Percentiles rank a stretch among this genome's conserved stretches.
Evolutionary conservation across 2,888 invertebrate species (phyloP).

Genomic region (Ditula angustiorana): DNA sequence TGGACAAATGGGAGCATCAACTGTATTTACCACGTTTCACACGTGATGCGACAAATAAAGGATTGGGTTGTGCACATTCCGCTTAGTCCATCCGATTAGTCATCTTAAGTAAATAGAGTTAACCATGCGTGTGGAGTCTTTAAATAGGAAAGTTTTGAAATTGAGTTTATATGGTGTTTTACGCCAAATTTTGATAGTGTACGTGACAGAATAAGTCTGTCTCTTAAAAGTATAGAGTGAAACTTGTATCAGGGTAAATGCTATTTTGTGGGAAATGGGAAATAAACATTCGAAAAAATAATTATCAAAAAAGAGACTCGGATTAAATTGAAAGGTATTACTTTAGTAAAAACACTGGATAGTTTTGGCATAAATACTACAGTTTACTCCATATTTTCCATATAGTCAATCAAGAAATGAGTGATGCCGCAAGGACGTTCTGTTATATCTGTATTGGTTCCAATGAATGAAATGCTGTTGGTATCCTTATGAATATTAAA

Average conservation of each 20-base stretch:
- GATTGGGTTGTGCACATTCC: neutral
- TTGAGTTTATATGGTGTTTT: neutral
- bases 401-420: neutral
- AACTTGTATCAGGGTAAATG: no score
- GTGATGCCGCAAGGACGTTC: neutral
- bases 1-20: conserved; percentile 72
- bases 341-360: no score
- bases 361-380: neutral
- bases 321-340: no score
- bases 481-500: conserved; percentile 26
- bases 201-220: no score
- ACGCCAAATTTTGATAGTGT: neutral
- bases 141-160: neutral
- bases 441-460: neutral
- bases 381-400: neutral
- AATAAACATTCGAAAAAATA: no score
- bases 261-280: no score
- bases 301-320: no score
- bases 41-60: conserved; percentile 46
- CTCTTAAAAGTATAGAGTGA: no score
- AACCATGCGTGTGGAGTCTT: neutral
- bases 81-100: neutral
- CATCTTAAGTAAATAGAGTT: neutral
- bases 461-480: neutral
- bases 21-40: conserved; percentile 41